Conservation (phyloP, 1,140 invertebrate species). For the Drosophila pruinosa region DNA sequence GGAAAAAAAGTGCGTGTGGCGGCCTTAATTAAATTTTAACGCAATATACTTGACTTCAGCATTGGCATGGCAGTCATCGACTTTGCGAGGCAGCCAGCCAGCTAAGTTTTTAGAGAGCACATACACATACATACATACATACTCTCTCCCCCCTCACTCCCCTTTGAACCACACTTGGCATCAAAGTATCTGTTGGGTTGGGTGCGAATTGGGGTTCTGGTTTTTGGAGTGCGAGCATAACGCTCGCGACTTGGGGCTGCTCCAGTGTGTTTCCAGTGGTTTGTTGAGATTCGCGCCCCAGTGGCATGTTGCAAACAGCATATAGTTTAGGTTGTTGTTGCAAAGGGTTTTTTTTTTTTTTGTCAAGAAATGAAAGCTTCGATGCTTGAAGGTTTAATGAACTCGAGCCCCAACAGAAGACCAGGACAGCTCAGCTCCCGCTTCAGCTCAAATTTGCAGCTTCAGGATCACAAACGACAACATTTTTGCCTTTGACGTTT, state of each 20-base stretch:
- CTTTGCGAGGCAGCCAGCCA: slow-evolving; percentile 19
- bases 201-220: not conserved
- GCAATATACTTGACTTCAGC: slow-evolving; percentile 45
- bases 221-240: slow-evolving; percentile 27
- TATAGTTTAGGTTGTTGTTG: slow-evolving; percentile 48
- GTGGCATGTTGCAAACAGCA: slow-evolving; percentile 12
- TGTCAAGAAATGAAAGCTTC: slow-evolving; percentile 72
- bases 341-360: slow-evolving; percentile 12
- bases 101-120: slow-evolving; percentile 63
- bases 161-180: slow-evolving; percentile 35
- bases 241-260: slow-evolving; percentile 51
- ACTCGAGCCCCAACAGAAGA: slow-evolving; percentile 42
- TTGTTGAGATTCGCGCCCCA: slow-evolving; percentile 33
- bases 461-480: slow-evolving; percentile 64
- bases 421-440: slow-evolving; percentile 7
- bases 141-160: too few relatives aligned
- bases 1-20: slow-evolving; percentile 35
- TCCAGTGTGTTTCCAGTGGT: not conserved
- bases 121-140: too few relatives aligned
- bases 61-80: slow-evolving; percentile 55
- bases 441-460: slow-evolving; percentile 32
- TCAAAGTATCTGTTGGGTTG: slow-evolving; percentile 43
- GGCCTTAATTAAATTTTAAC: slow-evolving; percentile 67
- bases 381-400: slow-evolving; percentile 79
- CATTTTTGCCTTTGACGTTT: slow-evolving; percentile 62